Evolutionary conservation across 2,888 invertebrate species (phyloP).

Genomic region (Panzeria rudis): DNA sequence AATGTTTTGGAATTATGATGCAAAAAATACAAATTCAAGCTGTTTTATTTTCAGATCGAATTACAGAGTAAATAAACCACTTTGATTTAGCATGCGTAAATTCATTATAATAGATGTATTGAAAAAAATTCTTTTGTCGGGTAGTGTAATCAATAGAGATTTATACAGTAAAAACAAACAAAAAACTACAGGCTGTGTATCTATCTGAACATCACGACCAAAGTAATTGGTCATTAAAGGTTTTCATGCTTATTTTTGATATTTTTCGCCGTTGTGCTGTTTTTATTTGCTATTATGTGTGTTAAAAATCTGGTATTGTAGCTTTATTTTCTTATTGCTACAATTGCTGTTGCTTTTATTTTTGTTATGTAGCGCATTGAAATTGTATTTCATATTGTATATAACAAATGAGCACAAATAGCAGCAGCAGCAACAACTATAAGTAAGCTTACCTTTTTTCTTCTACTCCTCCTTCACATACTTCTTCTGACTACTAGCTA

Average conservation of each 20-base stretch:
- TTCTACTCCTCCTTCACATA: slow-evolving; percentile 8
- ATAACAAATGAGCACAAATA: slow-evolving; percentile 43
- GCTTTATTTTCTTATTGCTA: slow-evolving; percentile 16
- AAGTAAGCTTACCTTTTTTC: slow-evolving; percentile 24
- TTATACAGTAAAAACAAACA: background rate
- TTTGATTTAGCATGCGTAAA: too few relatives aligned
- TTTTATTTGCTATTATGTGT: slow-evolving; percentile 28
- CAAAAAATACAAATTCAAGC: too few relatives aligned
- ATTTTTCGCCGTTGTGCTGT: slow-evolving; percentile 8
- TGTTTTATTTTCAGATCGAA: too few relatives aligned
- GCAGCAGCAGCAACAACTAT: slow-evolving; percentile 8
- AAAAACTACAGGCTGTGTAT: background rate
- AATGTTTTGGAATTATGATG: too few relatives aligned
- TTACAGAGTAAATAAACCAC: too few relatives aligned
- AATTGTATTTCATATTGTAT: slow-evolving; percentile 45
- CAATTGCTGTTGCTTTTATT: slow-evolving; percentile 14
- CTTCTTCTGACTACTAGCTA: background rate
- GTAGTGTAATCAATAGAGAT: background rate
- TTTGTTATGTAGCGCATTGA: slow-evolving; percentile 63
- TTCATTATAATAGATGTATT: background rate
- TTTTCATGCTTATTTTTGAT: slow-evolving; percentile 60
- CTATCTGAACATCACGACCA: slow-evolving; percentile 59
- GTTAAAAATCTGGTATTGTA: slow-evolving; percentile 35
- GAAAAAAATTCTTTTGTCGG: background rate
- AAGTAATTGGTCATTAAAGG: slow-evolving; percentile 30